Evolutionary conservation across 2,888 invertebrate genomes (phyloP), one percentile per base, ranked within the genome.

Genomic region (Fragum sueziense): DNA sequence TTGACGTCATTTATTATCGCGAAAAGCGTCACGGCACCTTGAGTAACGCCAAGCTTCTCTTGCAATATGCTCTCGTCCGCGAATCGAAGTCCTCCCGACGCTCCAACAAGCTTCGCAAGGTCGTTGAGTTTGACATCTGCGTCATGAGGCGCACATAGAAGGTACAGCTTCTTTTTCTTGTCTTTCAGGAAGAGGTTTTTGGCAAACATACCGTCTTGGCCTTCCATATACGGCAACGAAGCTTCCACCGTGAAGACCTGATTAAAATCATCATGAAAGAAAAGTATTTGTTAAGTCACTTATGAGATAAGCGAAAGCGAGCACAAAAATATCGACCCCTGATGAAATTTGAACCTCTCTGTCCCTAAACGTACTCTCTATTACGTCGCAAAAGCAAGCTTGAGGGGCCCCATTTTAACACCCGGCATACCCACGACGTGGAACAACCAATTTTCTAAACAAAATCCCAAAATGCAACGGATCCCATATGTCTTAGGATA

Each of bases 201-300:
- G 34, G 90, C 89, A 79, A 90, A 89, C 52, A 89, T 84, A 4
- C 93, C 93, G 1, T 89, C 86, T 37, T 91, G 61, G 52, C 89
- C 82, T 11, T 73, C 47, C 14, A 93, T 85, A 71, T 91, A 84
- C 7, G 90, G 89, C 79, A 93, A 84, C 70, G 93, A 91, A 62
- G 88, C 89, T 68, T 92, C 92, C 4, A 93, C 93, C n/a, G 93
- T 93, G 76, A 91, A 92, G 1, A 92, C 93, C 91, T 92, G 84
- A 14, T n/a, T 14, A 47, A 47, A 47, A 87, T 88, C 37, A 74
- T n/a, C n/a, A n/a, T n/a, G n/a, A n/a, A n/a, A n/a, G n/a, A n/a
- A n/a, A n/a, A n/a, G n/a, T n/a, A n/a, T n/a, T n/a, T n/a, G n/a
- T n/a, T n/a, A n/a, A n/a, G n/a, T n/a, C n/a, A n/a, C n/a, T n/a